Evolutionary conservation across 1,140 invertebrate genomes (phyloP).

Genomic region (Steinernema khuongi): DNA sequence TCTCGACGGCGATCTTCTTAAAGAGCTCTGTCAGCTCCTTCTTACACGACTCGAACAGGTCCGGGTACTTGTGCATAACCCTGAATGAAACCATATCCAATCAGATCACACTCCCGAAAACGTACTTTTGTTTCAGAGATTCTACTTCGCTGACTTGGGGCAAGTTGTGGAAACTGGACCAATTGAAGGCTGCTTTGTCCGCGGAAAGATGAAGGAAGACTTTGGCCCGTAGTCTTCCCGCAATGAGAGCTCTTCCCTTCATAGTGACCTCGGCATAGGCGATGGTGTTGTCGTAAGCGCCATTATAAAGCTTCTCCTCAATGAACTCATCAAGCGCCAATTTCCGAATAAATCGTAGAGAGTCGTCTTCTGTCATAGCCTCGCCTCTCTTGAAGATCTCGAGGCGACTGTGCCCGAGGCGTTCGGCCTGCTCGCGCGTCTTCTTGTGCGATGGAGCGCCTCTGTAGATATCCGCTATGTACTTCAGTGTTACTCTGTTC

Average conservation of each 20-base stretch:
- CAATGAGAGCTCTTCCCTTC: conserved; percentile 21
- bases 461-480: conserved; percentile 36
- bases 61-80: conserved; percentile 36
- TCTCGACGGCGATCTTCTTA: conserved; percentile 26
- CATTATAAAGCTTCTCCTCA: conserved; percentile 32
- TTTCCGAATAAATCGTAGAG: conserved; percentile 34
- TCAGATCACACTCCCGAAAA: background rate
- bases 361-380: conserved; percentile 30
- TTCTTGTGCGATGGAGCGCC: conserved; percentile 26
- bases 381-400: conserved; percentile 24
- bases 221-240: conserved; percentile 20
- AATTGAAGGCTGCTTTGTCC: conserved; percentile 16
- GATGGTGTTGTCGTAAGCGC: conserved; percentile 24
- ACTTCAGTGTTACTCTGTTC: conserved; percentile 32
- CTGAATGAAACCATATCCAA: conserved; percentile 28
- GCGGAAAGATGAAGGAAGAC: conserved; percentile 33
- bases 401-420: conserved; percentile 25
- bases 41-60: conserved; percentile 40
- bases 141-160: conserved; percentile 34
- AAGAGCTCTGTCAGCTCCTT: conserved; percentile 28
- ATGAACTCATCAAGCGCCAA: conserved; percentile 22
- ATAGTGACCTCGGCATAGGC: conserved; percentile 39
- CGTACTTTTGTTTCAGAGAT: conserved; percentile 43
- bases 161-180: conserved; percentile 16
- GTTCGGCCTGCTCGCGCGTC: conserved; percentile 23